Evolutionary conservation across 1,140 invertebrate genomes (phyloP).

Genomic region (Galleria mellonella): DNA sequence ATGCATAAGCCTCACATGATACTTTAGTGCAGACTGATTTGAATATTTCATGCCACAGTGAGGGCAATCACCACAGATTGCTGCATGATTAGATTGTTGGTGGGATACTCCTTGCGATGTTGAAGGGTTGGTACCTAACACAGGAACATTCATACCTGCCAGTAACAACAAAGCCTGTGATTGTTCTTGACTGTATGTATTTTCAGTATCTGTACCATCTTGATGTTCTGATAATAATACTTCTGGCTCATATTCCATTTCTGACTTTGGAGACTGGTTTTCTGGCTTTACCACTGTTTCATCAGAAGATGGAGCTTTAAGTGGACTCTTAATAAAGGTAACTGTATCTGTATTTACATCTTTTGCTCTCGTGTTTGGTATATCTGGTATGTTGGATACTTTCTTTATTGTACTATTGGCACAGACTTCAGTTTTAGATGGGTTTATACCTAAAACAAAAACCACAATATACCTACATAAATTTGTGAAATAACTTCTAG

Average conservation of each 20-base stretch:
- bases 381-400: conserved; percentile 34
- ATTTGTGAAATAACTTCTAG: no score
- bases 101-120: conserved; percentile 46
- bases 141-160: conserved; percentile 50
- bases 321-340: conserved; percentile 44
- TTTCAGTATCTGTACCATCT: conserved; percentile 49
- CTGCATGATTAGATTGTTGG: conserved; percentile 73
- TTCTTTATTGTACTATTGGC: conserved; percentile 45
- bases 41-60: conserved; percentile 79
- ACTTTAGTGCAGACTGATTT: conserved; percentile 81
- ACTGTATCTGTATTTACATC: conserved; percentile 37
- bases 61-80: conserved; percentile 78
- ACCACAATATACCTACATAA: no score
- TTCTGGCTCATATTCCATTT: conserved; percentile 67
- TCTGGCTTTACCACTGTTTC: conserved; percentile 58
- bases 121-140: conserved; percentile 42
- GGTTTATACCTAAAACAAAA: conserved; percentile 58
- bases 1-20: conserved; percentile 81
- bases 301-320: conserved; percentile 34
- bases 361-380: conserved; percentile 33
- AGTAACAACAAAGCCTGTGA: conserved; percentile 54
- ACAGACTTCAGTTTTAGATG: conserved; percentile 50
- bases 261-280: conserved; percentile 63
- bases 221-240: conserved; percentile 64
- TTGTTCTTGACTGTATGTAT: conserved; percentile 42